Percentiles rank a stretch among this genome's conserved stretches.
phyloP scores from a whole-genome alignment of 1,140 invertebrate species.

The Branchinecta lynchi region DNA sequence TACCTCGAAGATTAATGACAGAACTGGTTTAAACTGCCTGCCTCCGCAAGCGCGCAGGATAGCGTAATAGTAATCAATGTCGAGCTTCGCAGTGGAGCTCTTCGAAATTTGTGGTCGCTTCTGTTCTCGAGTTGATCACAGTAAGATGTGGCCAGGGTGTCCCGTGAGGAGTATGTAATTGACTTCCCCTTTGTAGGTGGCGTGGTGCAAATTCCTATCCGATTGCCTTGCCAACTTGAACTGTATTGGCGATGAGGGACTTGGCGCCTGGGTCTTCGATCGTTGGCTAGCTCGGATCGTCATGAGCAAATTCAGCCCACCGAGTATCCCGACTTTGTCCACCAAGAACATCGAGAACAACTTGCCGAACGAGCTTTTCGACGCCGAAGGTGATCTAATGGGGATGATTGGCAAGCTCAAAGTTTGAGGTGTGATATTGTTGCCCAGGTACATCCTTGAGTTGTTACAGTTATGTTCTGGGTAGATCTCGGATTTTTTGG shows the following conservation, averaged over 20 bases:
- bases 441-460: too few relatives aligned
- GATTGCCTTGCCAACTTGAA: neutral
- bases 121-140: too few relatives aligned
- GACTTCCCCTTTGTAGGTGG: neutral
- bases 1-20: too few relatives aligned
- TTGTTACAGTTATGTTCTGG: too few relatives aligned
- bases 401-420: neutral
- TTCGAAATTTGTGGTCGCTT: too few relatives aligned
- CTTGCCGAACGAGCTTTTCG: neutral
- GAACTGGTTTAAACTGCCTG: too few relatives aligned
- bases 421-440: neutral
- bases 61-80: too few relatives aligned
- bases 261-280: neutral
- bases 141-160: too few relatives aligned
- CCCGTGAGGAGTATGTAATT: too few relatives aligned
- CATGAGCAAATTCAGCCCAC: neutral
- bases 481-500: too few relatives aligned
- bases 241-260: neutral
- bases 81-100: too few relatives aligned
- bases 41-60: too few relatives aligned
- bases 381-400: neutral
- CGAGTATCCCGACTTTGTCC: neutral
- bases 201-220: neutral
- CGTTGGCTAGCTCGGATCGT: neutral
- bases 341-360: neutral